phyloP scores from a whole-genome alignment of 2,888 invertebrate genomes.

The Cephus spinipes region DNA sequence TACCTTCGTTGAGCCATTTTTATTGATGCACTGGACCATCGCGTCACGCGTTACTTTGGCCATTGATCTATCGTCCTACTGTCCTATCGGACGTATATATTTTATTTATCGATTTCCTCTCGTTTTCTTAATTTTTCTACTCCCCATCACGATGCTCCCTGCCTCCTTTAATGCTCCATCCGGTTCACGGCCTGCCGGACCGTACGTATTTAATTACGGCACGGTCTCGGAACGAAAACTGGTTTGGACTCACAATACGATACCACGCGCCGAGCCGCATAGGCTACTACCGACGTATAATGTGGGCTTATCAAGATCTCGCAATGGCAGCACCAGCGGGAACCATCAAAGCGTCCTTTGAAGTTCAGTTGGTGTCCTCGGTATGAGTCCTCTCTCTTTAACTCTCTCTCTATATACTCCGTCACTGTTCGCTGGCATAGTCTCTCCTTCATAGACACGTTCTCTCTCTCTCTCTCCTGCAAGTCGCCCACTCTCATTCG shows the following conservation, averaged over 20 bases:
- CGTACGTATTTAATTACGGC: conserved; percentile 56
- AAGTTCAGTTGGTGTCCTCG: conserved; percentile 60
- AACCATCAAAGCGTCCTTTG: conserved; percentile 64
- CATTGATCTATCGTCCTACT: background rate
- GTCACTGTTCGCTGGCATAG: conserved; percentile 11
- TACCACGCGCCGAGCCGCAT: conserved; percentile 31
- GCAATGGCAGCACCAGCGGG: conserved; percentile 59
- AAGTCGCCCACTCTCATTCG: conserved; percentile 23
- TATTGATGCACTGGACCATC: background rate
- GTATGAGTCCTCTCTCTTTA: conserved; percentile 18
- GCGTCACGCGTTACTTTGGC: background rate
- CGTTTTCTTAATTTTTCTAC: background rate
- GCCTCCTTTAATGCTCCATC: background rate
- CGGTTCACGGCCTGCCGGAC: conserved; percentile 41
- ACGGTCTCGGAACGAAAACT: conserved; percentile 49
- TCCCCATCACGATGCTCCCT: background rate
- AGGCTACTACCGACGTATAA: conserved; percentile 52
- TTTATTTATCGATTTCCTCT: background rate
- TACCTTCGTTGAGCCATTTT: background rate
- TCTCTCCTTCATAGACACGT: conserved; percentile 29
- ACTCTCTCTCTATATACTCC: conserved; percentile 14
- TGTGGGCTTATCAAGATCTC: conserved; percentile 62
- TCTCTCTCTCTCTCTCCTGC: conserved; percentile 16
- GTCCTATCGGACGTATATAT: background rate
- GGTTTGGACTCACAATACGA: conserved; percentile 53